Evolutionary conservation across 1,140 invertebrate genomes (phyloP).

Genomic region (Drosophila sechellia): DNA sequence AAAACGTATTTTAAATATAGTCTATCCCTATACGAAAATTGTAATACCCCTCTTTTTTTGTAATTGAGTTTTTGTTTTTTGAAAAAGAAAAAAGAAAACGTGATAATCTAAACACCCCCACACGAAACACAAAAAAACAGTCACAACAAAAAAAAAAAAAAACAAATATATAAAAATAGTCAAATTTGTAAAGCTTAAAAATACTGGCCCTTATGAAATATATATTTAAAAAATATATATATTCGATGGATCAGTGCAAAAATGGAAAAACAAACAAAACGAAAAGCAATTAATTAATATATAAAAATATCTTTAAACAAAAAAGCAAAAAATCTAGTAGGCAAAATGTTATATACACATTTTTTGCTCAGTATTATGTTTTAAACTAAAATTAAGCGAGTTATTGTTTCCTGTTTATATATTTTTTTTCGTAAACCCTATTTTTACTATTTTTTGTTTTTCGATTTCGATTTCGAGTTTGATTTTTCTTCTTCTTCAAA

Average conservation of each 20-base stretch:
- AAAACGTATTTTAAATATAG: constrained; percentile 67
- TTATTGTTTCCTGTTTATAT: constrained; percentile 80
- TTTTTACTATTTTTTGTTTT: constrained; percentile 42
- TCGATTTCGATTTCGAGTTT: constrained; percentile 22
- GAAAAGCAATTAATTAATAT: constrained; percentile 41
- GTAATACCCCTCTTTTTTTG: constrained; percentile 28
- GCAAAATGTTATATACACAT: constrained; percentile 74
- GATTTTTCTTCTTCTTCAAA: constrained; percentile 31
- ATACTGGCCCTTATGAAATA: constrained; percentile 30
- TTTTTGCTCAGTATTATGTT: constrained; percentile 84
- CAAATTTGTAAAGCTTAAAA: constrained; percentile 44
- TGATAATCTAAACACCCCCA: constrained; percentile 56
- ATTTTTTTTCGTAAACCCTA: constrained; percentile 42
- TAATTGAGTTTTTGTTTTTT: constrained; percentile 46
- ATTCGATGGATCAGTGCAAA: constrained; percentile 28
- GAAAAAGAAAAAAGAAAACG: constrained; percentile 56
- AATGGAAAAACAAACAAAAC: constrained; percentile 8
- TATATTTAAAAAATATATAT: constrained; percentile 25
- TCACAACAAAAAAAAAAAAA: constrained; percentile 61
- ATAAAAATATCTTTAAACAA: constrained; percentile 20
- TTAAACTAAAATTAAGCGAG: constrained; percentile 82
- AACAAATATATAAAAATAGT: constrained; percentile 39
- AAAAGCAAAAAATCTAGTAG: constrained; percentile 70
- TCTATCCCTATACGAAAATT: constrained; percentile 38
- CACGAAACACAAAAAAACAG: constrained; percentile 47